Percentiles rank a stretch among this genome's conserved stretches.
Conservation (phyloP, 23 tunicate genomes). For the Pegea sp. region DNA sequence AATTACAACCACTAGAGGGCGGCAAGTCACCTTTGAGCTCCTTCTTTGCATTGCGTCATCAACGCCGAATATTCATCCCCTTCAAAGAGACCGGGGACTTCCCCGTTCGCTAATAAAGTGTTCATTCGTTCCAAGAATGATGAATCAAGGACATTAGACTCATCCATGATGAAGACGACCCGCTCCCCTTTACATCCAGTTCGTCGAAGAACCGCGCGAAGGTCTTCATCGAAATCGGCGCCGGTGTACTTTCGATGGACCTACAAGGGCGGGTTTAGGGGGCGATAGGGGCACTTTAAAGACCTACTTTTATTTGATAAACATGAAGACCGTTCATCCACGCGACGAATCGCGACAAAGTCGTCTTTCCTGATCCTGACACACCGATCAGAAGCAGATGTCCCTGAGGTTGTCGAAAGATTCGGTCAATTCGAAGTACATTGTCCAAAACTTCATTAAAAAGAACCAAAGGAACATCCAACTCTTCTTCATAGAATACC, state of each 20-base stretch:
- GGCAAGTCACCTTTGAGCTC: constrained; percentile 59
- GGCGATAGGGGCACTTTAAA: too few species aligned
- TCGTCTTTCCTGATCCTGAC: constrained; percentile 97
- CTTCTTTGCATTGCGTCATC: constrained; percentile 99
- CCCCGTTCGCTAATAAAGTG: constrained; percentile 82
- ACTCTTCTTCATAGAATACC: constrained; percentile 96
- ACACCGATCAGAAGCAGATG: constrained; percentile 90
- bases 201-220: constrained; percentile 67
- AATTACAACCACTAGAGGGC: not conserved
- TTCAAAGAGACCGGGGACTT: constrained; percentile 96
- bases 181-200: constrained; percentile 97
- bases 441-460: constrained; percentile 95
- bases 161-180: constrained; percentile 98
- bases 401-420: constrained; percentile 99
- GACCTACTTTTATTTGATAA: constrained; percentile 70
- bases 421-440: constrained; percentile 86
- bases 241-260: constrained; percentile 96
- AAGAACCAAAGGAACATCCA: constrained; percentile 94
- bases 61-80: constrained; percentile 93
- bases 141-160: constrained; percentile 93
- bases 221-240: constrained; percentile 88
- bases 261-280: too few species aligned
- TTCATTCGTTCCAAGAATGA: constrained; percentile 93
- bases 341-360: constrained; percentile 91
- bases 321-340: constrained; percentile 98